Percentiles rank a stretch among this genome's conserved stretches.
phyloP scores from a whole-genome alignment of 1,140 invertebrate species.

The Cheumatopsyche charites region DNA sequence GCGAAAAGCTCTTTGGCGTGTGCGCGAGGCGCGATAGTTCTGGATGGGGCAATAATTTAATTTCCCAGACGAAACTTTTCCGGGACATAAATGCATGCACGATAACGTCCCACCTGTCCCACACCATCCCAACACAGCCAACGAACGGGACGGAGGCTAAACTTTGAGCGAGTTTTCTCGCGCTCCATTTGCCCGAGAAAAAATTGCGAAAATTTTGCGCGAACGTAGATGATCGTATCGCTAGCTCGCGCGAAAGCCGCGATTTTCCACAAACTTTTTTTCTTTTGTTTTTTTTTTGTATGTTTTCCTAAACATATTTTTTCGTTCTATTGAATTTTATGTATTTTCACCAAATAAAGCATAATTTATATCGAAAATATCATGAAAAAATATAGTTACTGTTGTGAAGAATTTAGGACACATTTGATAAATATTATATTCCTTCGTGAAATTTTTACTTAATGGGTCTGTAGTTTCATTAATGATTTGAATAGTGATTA shows the following conservation, averaged over 20 bases:
- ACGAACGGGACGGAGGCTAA: constrained; percentile 17
- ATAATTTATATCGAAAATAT: no score
- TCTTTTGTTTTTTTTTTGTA: background rate
- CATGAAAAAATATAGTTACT: no score
- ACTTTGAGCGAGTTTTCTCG: constrained; percentile 27
- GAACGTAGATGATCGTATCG: constrained; percentile 8
- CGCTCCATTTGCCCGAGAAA: constrained; percentile 34
- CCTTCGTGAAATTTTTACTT: no score
- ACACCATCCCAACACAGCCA: background rate
- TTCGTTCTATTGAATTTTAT: background rate
- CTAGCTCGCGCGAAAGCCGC: constrained; percentile 13
- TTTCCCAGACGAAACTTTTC: constrained; percentile 21
- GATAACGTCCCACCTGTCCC: constrained; percentile 8
- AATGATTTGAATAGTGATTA: no score
- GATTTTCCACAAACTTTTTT: background rate
- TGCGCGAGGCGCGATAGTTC: background rate
- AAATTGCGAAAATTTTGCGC: constrained; percentile 28
- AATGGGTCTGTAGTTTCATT: no score
- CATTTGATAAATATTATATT: no score
- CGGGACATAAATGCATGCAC: constrained; percentile 28
- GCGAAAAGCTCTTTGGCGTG: background rate
- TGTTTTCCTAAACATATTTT: background rate
- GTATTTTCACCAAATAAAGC: background rate
- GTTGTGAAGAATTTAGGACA: no score
- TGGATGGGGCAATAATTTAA: constrained; percentile 31